Evolutionary conservation across 1,140 invertebrate species (phyloP).

Genomic region (Camponotus vicinus): DNA sequence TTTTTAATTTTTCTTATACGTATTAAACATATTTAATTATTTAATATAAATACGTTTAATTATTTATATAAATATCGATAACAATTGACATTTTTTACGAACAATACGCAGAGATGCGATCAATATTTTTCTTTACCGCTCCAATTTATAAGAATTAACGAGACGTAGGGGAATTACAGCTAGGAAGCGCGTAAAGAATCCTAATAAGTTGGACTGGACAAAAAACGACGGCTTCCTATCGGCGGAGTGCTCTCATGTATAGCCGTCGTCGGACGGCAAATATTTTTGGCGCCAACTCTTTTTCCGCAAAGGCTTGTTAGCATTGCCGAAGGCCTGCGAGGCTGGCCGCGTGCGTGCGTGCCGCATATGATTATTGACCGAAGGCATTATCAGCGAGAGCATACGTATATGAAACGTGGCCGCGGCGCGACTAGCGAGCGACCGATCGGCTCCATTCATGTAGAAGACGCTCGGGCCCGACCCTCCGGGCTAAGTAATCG

Average conservation of each 20-base stretch:
- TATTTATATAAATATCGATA: neutral
- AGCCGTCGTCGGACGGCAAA: conserved; percentile 76
- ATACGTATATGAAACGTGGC: conserved; percentile 63
- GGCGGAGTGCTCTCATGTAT: conserved; percentile 65
- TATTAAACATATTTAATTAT: neutral
- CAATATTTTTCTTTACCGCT: neutral
- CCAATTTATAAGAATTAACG: conserved; percentile 31
- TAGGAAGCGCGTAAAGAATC: conserved; percentile 12
- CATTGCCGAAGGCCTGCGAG: conserved; percentile 73
- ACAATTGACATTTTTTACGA: neutral
- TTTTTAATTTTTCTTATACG: neutral
- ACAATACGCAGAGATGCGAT: neutral
- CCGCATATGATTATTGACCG: conserved; percentile 76
- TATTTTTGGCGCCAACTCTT: conserved; percentile 81
- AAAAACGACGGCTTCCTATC: conserved; percentile 61
- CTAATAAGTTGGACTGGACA: conserved; percentile 26
- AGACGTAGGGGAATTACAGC: conserved; percentile 26
- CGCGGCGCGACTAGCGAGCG: conserved; percentile 40
- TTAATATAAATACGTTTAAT: neutral
- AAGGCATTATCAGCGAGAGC: conserved; percentile 77
- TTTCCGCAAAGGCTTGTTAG: conserved; percentile 77
- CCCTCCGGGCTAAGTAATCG: conserved; percentile 54
- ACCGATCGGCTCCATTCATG: conserved; percentile 60
- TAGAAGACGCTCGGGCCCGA: conserved; percentile 20
- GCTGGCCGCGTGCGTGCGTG: conserved; percentile 69